Conservation (phyloP, 2,113 vertebrate species). For the Cyphomyrus plagiostoma region DNA sequence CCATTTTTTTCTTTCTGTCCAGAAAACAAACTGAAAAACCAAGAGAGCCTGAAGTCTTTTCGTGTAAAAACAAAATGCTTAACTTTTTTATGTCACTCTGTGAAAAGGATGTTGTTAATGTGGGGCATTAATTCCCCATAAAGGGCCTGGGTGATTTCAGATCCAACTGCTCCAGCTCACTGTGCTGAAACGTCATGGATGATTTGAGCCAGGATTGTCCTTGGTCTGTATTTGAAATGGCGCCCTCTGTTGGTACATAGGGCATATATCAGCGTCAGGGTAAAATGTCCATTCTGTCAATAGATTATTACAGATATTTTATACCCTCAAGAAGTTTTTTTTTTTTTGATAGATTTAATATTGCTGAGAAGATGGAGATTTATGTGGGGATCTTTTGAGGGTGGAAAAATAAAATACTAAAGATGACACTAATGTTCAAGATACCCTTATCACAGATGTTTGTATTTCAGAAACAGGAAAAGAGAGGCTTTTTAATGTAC, state of each 20-base stretch:
- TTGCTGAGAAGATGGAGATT: conserved; percentile 1
- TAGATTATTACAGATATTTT: conserved; percentile 9
- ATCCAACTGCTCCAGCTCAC: neutral
- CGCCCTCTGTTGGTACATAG: conserved; percentile 1
- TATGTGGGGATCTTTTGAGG: neutral
- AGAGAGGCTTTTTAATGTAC: conserved; percentile 16
- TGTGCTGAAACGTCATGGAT: neutral
- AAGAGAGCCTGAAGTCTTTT: neutral
- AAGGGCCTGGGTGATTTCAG: neutral
- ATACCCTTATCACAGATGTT: conserved; percentile 13
- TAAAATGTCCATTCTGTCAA: conserved; percentile 2
- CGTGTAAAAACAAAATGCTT: neutral
- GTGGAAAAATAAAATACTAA: conserved; percentile 7
- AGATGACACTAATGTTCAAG: conserved; percentile 2
- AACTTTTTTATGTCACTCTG: neutral
- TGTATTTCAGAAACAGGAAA: conserved; percentile 8
- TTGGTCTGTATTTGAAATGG: conserved; percentile 1
- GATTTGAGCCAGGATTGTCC: neutral
- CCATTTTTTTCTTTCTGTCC: neutral
- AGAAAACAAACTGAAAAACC: neutral
- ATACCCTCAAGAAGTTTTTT: neutral
- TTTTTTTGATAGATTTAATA: conserved; percentile 9
- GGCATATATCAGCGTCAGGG: conserved; percentile 12
- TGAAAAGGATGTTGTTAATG: neutral
- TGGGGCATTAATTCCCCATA: neutral